Evolutionary conservation across 2,888 invertebrate genomes (phyloP), one percentile per base, ranked within the genome.

Genomic region (Cosmopolites sordidus): DNA sequence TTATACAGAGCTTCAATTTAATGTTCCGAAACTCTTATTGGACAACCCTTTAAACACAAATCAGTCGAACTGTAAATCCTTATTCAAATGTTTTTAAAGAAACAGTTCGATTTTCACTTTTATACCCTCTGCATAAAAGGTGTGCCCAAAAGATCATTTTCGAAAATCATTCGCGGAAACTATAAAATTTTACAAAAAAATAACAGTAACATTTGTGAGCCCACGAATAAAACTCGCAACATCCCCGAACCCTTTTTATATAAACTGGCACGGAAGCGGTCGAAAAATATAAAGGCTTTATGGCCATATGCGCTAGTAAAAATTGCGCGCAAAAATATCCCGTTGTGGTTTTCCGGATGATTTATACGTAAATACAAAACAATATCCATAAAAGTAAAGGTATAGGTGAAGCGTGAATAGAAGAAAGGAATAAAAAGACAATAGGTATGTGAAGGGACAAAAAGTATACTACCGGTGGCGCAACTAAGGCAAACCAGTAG

Each of bases 311-410:
- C 42, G 51, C 51, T 29, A 40, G 48, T 46, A 50, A 54, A 57
- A 54, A 54, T 51, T 47, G 51, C 42, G 45, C 47, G 43, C 54
- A 45, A 51, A 58, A 58, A 55, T 50, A 46, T 48, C 44, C 54
- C 43, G 33, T 43, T 57, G 56, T 48, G 63, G 62, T 63, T 66
- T 65, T 64, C 66, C 64, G 56, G 60, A 63, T 65, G 67, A 68
- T 68, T 68, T 66, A 65, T 65, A 64, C 61, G 64, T 62, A 64
- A 66, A 66, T 64, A 62, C 63, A 60, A 64, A 67, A 67, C 67
- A 66, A 68, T 68, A 67, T 66, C 67, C 66, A 60, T 67, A 67
- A 66, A 68, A 66, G 64, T 65, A 64, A 66, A 68, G 65, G 65
- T 64, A 62, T 62, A 65, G 62, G 64, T 65, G 62, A 62, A 63